Percentiles rank a stretch among this genome's conserved stretches.
Evolutionary conservation across 2,888 invertebrate genomes (phyloP).

Genomic region (Caenorhabditis afra): DNA sequence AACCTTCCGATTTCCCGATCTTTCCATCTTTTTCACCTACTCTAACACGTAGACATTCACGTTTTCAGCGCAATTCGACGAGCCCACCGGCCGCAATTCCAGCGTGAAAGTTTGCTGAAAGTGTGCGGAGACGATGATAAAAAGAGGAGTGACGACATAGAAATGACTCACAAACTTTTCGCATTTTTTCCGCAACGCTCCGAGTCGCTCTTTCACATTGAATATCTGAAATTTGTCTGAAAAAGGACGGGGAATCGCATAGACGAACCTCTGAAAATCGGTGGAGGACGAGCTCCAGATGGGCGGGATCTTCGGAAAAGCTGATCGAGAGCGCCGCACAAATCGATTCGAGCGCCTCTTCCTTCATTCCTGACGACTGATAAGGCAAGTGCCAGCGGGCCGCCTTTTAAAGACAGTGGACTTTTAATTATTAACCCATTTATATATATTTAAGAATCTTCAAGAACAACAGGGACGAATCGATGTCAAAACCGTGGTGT

Average conservation of each 20-base stretch:
- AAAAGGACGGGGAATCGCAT: background rate
- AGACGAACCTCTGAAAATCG: slow-evolving; percentile 49
- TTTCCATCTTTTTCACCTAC: slow-evolving; percentile 21
- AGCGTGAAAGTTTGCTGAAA: slow-evolving; percentile 53
- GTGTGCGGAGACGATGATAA: background rate
- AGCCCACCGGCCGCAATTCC: slow-evolving; percentile 28
- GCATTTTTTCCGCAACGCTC: slow-evolving; percentile 27
- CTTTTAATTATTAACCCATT: slow-evolving; percentile 15
- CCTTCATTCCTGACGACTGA: slow-evolving; percentile 42
- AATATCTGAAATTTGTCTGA: slow-evolving; percentile 34
- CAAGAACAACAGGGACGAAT: background rate
- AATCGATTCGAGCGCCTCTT: slow-evolving; percentile 58
- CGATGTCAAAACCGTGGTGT: slow-evolving; percentile 33
- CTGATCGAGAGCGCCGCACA: slow-evolving; percentile 54
- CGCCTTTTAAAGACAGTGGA: background rate
- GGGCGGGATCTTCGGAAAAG: slow-evolving; percentile 42
- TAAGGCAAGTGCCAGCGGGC: slow-evolving; percentile 4
- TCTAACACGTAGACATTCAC: slow-evolving; percentile 37
- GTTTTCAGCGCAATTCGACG: slow-evolving; percentile 30
- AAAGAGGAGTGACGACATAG: background rate
- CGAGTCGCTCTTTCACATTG: slow-evolving; percentile 21
- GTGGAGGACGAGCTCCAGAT: slow-evolving; percentile 28
- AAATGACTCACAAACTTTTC: slow-evolving; percentile 44
- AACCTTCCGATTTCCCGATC: background rate
- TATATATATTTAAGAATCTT: background rate